A percentile compares a stretch with the other conserved stretches of the same genome.
These are phyloP conservation scores for Anguilla rostrata DNA, from an alignment of 2,113 vertebrate genomes.

Conservation along the genomic window DNA sequence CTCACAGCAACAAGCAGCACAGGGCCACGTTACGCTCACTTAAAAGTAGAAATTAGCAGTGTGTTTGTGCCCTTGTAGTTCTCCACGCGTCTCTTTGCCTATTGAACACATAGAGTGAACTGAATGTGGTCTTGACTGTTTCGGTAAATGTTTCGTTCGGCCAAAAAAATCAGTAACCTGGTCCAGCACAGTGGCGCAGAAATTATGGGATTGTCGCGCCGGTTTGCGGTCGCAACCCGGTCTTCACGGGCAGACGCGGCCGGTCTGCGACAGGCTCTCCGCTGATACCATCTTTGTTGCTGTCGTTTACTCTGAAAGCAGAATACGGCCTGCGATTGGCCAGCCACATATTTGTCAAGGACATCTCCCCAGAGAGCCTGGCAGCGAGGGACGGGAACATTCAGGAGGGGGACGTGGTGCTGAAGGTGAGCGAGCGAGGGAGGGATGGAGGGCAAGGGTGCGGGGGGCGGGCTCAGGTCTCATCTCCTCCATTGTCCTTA, in stretches of 20 bases:
- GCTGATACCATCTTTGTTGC: slow-evolving; percentile 71
- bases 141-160: too few relatives aligned
- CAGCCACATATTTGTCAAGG: slow-evolving; percentile 99
- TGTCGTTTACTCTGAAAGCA: slow-evolving; percentile 76
- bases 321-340: slow-evolving; percentile 97
- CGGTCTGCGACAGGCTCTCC: slow-evolving; percentile 37
- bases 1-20: background rate
- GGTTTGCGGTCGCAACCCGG: too few relatives aligned
- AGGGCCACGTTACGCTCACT: background rate
- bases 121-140: background rate
- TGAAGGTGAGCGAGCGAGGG: slow-evolving; percentile 80
- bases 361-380: slow-evolving; percentile 98
- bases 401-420: slow-evolving; percentile 96
- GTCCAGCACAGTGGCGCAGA: too few relatives aligned
- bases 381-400: slow-evolving; percentile 98
- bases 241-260: too few relatives aligned
- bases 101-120: background rate
- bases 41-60: background rate
- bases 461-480: background rate
- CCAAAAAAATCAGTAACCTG: too few relatives aligned
- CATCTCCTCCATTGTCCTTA: background rate
- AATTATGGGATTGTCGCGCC: too few relatives aligned
- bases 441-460: background rate
- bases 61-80: background rate
- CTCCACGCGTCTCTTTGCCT: background rate